Conservation (phyloP, 2,797 vertebrate species). For the Pseudochaenichthys georgianus region DNA sequence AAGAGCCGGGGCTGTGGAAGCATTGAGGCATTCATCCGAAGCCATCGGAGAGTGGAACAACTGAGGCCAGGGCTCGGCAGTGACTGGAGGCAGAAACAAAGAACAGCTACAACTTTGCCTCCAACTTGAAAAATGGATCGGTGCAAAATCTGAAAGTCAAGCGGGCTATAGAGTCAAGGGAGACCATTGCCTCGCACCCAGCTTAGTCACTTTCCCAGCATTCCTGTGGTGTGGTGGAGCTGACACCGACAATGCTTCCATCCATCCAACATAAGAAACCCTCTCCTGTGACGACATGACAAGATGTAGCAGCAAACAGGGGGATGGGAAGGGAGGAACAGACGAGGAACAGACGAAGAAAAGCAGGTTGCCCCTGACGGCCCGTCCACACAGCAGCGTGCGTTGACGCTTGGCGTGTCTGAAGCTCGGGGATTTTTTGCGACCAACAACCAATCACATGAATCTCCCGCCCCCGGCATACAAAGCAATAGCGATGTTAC, state of each 20-base stretch:
- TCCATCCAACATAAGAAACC: constrained; percentile 21
- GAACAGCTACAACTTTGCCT: background rate
- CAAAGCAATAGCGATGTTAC: too few relatives aligned
- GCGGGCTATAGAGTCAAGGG: constrained; percentile 3
- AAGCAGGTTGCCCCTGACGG: constrained; percentile 10
- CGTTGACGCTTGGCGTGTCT: too few relatives aligned
- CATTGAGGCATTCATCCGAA: constrained; percentile 12
- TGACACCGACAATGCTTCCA: constrained; percentile 34
- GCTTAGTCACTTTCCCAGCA: constrained; percentile 40
- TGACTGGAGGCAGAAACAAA: constrained; percentile 13
- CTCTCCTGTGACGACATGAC: constrained; percentile 25
- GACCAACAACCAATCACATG: too few relatives aligned
- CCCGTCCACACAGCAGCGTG: too few relatives aligned
- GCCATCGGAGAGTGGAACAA: constrained; percentile 23
- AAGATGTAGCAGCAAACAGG: constrained; percentile 13
- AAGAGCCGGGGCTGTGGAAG: constrained; percentile 18
- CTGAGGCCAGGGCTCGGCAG: constrained; percentile 1
- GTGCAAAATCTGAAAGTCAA: constrained; percentile 20
- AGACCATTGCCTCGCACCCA: constrained; percentile 31
- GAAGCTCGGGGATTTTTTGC: too few relatives aligned
- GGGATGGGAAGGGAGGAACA: background rate
- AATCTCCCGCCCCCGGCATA: too few relatives aligned
- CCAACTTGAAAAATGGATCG: constrained; percentile 8
- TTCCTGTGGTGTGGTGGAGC: constrained; percentile 35
- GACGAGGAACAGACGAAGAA: constrained; percentile 19